Evolutionary conservation across 1,140 invertebrate species (phyloP), one percentile per base, ranked within the genome.

Genomic region (Pseudomyrmex cubaensis): DNA sequence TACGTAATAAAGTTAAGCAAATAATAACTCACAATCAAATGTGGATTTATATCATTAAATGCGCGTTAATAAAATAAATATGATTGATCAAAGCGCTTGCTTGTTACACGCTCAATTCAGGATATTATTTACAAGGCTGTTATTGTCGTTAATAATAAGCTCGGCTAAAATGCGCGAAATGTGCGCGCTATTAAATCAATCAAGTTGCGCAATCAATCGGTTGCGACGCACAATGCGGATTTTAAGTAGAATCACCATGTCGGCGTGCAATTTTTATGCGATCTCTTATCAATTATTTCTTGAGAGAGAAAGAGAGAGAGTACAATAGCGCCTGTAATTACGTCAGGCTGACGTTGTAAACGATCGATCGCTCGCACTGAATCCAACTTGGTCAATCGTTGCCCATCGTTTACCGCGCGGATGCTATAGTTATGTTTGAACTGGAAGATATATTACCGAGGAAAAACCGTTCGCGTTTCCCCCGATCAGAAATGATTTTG

Each of bases 41-140:
- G 61, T 70, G n/a, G 20, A 80, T 80, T 80, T 80, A 59, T 72
- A 80, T 70, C 70, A 80, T 80, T 72, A 70, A 80, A 66, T 80
- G 46, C n/a, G 44, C 54, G 35, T 7, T 54, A 17, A 70, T 78
- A 78, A 69, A 44, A 35, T 35, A 15, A 44, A 7, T 70, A 62
- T 61, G 22, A 80, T 80, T 80, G 76, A 44, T 80, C 66, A 80
- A 80, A 80, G 76, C 76, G 22, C 10, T 35, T 80, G 54, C 72
- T 80, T 70, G 52, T 80, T 80, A 59, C 50, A 59, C 46, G 46
- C 66, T 0, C 35, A 7, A 80, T 70, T 80, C 59, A 80, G n/a
- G 54, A 50, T 61, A 80, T 72, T 72, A 80, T 61, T 80, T 72
- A 80, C 59, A 80, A 80, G 17, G 46, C 35, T 56, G 35, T 78